Evolutionary conservation across 1,140 invertebrate genomes (phyloP).

Genomic region (Latrodectus geometricus): DNA sequence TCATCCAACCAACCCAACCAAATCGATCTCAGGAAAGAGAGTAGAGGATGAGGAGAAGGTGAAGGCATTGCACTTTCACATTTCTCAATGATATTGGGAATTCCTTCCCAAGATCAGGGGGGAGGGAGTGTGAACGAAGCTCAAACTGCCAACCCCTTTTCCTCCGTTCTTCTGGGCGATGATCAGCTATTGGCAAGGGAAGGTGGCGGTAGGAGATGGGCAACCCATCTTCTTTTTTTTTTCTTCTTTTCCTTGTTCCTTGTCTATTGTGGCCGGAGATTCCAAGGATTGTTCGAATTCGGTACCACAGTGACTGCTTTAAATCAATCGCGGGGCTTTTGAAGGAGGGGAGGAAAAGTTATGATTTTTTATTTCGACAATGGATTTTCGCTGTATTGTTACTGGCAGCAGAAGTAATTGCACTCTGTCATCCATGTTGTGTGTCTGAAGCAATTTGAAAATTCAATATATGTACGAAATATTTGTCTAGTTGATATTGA

Average conservation of each 20-base stretch:
- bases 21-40: constrained; percentile 37
- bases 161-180: constrained; percentile 7
- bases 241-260: neutral
- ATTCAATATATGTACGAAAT: no score
- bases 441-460: no score
- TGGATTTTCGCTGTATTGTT: neutral
- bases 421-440: neutral
- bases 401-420: neutral
- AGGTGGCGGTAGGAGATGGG: neutral
- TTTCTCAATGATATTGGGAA: constrained; percentile 59
- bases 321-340: constrained; percentile 39
- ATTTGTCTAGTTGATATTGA: no score
- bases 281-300: constrained; percentile 48
- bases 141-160: neutral
- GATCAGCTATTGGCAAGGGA: constrained; percentile 49
- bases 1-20: neutral
- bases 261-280: constrained; percentile 54
- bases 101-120: constrained; percentile 26
- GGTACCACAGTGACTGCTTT: constrained; percentile 32
- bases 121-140: neutral
- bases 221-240: constrained; percentile 19
- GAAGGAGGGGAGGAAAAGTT: constrained; percentile 30
- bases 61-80: constrained; percentile 22
- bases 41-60: neutral
- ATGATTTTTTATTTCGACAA: constrained; percentile 22